Evolutionary conservation across 2,797 vertebrate species (phyloP).

Genomic region (Lates japonicus): DNA sequence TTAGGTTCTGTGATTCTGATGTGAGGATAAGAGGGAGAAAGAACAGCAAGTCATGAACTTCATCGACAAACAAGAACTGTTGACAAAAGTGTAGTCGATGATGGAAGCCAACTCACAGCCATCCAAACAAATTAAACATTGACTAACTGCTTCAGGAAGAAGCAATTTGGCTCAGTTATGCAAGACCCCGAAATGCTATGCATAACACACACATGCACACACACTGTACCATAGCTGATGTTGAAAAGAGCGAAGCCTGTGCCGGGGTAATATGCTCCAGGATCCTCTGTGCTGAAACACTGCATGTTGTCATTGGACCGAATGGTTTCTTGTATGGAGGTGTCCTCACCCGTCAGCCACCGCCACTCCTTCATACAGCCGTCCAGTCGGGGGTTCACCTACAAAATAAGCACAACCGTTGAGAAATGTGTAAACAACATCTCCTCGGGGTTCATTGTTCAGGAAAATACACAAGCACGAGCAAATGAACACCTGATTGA

Average conservation of each 20-base stretch:
- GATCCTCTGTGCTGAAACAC: slow-evolving; percentile 90
- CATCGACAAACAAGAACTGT: slow-evolving; percentile 30
- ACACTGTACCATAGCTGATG: slow-evolving; percentile 87
- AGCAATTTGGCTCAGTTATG: slow-evolving; percentile 8
- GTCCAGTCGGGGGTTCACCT: slow-evolving; percentile 97
- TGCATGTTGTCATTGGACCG: slow-evolving; percentile 93
- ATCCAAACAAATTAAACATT: slow-evolving; percentile 37
- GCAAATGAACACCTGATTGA: slow-evolving; percentile 89
- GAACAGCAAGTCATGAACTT: slow-evolving; percentile 47
- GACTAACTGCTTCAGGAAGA: slow-evolving; percentile 34
- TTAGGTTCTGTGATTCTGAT: slow-evolving; percentile 86
- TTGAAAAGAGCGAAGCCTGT: slow-evolving; percentile 92
- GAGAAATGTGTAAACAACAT: slow-evolving; percentile 11
- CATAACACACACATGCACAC: slow-evolving; percentile 20
- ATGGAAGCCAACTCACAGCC: slow-evolving; percentile 4
- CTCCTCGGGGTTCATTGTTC: not conserved
- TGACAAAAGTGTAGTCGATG: slow-evolving; percentile 11
- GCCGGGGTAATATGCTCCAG: slow-evolving; percentile 92
- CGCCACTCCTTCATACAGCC: slow-evolving; percentile 96
- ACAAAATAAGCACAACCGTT: slow-evolving; percentile 7
- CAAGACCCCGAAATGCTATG: not conserved
- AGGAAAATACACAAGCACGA: slow-evolving; percentile 22
- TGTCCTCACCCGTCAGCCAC: slow-evolving; percentile 94
- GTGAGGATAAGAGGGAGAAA: slow-evolving; percentile 19
- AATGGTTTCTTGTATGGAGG: slow-evolving; percentile 92